Evolutionary conservation across 1,140 invertebrate species (phyloP).

Genomic region (Atopsyche davidsoni): DNA sequence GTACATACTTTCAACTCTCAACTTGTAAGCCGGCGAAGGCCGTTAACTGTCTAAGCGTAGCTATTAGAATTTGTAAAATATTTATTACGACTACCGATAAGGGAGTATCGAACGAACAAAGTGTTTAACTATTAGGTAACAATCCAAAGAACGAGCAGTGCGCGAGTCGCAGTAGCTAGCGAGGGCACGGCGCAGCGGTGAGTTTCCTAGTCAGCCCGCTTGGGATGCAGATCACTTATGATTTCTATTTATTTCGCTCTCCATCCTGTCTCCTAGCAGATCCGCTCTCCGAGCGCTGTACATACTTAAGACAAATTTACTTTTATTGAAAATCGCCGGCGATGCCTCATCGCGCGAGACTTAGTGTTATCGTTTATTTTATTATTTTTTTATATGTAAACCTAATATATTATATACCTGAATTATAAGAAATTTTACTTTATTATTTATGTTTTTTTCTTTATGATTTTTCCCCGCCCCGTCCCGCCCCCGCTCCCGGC

Average conservation of each 20-base stretch:
- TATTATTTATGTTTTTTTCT: conserved; percentile 11
- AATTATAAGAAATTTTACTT: conserved; percentile 23
- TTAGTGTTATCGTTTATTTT: conserved; percentile 17
- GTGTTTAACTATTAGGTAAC: conserved; percentile 10
- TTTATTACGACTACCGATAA: conserved; percentile 9
- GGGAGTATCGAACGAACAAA: conserved; percentile 15
- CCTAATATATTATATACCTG: conserved; percentile 22
- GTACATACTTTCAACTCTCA: conserved; percentile 17
- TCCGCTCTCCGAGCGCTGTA: too few species aligned
- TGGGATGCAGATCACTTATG: conserved; percentile 24
- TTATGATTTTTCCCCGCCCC: conserved; percentile 3
- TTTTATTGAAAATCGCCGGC: too few species aligned
- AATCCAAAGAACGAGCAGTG: conserved; percentile 12
- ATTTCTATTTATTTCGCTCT: conserved; percentile 24
- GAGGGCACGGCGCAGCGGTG: conserved; percentile 31
- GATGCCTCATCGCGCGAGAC: too few species aligned
- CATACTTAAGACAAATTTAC: too few species aligned
- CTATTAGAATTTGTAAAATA: conserved; percentile 26
- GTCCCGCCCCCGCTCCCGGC: not conserved
- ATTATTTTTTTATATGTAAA: conserved; percentile 20
- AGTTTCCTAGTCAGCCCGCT: conserved; percentile 31
- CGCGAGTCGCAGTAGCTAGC: not conserved
- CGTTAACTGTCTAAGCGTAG: not conserved
- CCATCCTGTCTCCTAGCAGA: too few species aligned
- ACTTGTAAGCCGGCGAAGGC: too few species aligned